These are phyloP conservation scores for Limnephilus rhombicus DNA, from an alignment of 2,888 invertebrate genomes.

Conservation along the genomic window DNA sequence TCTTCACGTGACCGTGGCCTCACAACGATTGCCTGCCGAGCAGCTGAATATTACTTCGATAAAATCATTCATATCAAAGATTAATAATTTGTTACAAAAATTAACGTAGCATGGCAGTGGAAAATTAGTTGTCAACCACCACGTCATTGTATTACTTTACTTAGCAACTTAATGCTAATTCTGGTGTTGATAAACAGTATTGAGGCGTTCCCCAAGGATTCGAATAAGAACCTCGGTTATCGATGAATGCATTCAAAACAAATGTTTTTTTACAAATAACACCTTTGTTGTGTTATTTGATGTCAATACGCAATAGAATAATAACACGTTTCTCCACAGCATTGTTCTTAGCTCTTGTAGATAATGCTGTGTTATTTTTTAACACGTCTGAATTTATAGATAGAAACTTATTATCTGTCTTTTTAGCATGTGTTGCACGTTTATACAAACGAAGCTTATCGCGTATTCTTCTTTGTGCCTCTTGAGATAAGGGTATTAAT, in stretches of 20 bases:
- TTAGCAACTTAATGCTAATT: background rate
- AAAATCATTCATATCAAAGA: background rate
- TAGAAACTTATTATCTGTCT: background rate
- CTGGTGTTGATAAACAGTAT: too few relatives aligned
- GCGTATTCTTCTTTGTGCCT: conserved; percentile 30
- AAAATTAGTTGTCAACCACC: too few relatives aligned
- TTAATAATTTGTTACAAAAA: background rate
- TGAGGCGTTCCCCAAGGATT: background rate
- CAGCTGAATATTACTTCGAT: background rate
- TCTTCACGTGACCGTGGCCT: background rate
- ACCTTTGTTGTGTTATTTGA: background rate
- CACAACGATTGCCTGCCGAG: background rate
- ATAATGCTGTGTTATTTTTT: background rate
- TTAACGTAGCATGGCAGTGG: too few relatives aligned
- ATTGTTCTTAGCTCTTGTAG: background rate
- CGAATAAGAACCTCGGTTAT: background rate
- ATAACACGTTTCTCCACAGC: background rate
- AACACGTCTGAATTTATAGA: background rate
- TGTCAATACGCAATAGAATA: background rate
- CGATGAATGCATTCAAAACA: background rate
- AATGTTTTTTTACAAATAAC: background rate
- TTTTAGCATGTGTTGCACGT: background rate
- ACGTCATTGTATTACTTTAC: background rate
- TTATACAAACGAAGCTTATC: background rate
- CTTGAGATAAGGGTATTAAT: conserved; percentile 36